Conservation (phyloP, 2,113 vertebrate genomes). For the Dunckerocampus dactyliophorus region DNA sequence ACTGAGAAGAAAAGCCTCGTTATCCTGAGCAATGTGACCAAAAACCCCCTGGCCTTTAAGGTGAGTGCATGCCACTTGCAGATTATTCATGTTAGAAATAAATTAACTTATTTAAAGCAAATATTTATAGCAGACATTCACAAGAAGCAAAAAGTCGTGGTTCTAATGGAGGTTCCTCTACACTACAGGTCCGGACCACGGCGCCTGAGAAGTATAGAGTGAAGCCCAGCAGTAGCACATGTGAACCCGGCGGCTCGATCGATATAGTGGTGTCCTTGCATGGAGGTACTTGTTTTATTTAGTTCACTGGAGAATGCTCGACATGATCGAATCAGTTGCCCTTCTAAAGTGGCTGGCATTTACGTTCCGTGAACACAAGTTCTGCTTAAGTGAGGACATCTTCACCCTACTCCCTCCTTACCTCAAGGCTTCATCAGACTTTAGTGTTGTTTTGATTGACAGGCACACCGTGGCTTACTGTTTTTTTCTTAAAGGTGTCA, state of each 20-base stretch:
- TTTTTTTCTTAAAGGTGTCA: not conserved
- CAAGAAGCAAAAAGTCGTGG: slow-evolving; percentile 1
- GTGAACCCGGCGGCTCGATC: slow-evolving; percentile 84
- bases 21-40: slow-evolving; percentile 89
- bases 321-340: slow-evolving; percentile 29
- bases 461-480: not conserved
- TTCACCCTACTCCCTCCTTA: not conserved
- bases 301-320: slow-evolving; percentile 8
- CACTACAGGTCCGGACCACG: slow-evolving; percentile 88
- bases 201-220: slow-evolving; percentile 97
- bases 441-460: slow-evolving; percentile 1
- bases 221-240: slow-evolving; percentile 94
- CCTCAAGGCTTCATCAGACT: not conserved
- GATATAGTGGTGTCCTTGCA: slow-evolving; percentile 93
- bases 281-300: slow-evolving; percentile 77
- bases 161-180: not conserved
- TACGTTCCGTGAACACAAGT: slow-evolving; percentile 32
- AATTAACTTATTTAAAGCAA: too few species aligned
- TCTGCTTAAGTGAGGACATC: slow-evolving; percentile 17
- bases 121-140: not conserved
- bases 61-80: slow-evolving; percentile 60
- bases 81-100: not conserved
- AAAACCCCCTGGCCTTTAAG: slow-evolving; percentile 96
- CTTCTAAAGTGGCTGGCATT: slow-evolving; percentile 43
- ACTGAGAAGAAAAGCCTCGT: slow-evolving; percentile 91